These are phyloP conservation scores for Emesis castigata DNA, from an alignment of 2,888 invertebrate genomes.

Conservation along the genomic window DNA sequence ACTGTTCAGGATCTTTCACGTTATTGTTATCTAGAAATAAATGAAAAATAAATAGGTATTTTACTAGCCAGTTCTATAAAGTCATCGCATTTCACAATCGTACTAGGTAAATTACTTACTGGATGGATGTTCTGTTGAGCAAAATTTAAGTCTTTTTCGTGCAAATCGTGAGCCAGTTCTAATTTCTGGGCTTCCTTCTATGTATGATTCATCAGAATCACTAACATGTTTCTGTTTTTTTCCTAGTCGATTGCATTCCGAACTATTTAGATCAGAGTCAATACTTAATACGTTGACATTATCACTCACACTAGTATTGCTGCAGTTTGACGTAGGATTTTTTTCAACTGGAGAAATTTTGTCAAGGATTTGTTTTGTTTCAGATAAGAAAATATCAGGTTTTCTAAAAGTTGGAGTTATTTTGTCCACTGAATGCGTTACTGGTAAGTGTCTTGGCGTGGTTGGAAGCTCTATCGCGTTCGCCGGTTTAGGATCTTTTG, in stretches of 20 bases:
- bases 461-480: background rate
- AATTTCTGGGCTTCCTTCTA: background rate
- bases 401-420: background rate
- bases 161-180: background rate
- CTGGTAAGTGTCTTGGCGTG: background rate
- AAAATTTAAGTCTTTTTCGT: background rate
- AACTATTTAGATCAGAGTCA: background rate
- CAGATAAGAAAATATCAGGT: background rate
- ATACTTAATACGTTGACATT: background rate
- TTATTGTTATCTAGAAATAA: too few relatives aligned
- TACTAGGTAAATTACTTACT: background rate
- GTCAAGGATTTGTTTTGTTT: background rate
- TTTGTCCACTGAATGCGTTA: background rate
- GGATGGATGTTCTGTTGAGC: background rate
- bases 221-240: background rate
- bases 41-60: too few relatives aligned
- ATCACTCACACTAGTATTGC: background rate
- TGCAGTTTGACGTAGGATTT: background rate
- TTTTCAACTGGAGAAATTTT: background rate
- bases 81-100: too few relatives aligned
- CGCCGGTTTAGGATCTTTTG: background rate
- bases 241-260: background rate
- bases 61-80: too few relatives aligned
- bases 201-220: background rate
- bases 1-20: too few relatives aligned